These are phyloP conservation scores for Ornithoptera alexandrae DNA, from an alignment of 2,888 invertebrate genomes.

Conservation along the genomic window DNA sequence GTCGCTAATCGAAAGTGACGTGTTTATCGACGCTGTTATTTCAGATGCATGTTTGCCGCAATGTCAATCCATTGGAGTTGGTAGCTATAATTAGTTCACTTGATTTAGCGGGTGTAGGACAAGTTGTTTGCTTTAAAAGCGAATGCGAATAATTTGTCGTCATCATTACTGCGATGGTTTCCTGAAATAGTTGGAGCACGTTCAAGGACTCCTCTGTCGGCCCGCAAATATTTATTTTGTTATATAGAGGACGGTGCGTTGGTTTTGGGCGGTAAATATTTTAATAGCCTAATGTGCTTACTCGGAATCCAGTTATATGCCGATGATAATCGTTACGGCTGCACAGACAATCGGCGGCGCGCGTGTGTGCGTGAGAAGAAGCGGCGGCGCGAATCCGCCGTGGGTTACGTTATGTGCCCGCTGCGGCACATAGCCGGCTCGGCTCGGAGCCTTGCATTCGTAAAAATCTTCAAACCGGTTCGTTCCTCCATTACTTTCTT, in stretches of 20 bases:
- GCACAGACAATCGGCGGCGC: constrained; percentile 40
- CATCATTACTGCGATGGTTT: constrained; percentile 33
- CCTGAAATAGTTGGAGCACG: constrained; percentile 57
- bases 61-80: constrained; percentile 54
- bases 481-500: constrained; percentile 80
- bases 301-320: constrained; percentile 39
- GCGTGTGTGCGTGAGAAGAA: constrained; percentile 62
- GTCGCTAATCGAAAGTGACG: constrained; percentile 42
- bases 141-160: constrained; percentile 8
- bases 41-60: constrained; percentile 48
- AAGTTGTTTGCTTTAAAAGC: constrained; percentile 51
- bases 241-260: constrained; percentile 36
- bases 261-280: constrained; percentile 26
- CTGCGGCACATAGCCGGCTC: constrained; percentile 67
- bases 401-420: constrained; percentile 70
- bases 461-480: constrained; percentile 80
- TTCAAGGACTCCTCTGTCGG: constrained; percentile 57
- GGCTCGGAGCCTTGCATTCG: constrained; percentile 77
- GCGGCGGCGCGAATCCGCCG: constrained; percentile 74
- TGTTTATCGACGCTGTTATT: constrained; percentile 56
- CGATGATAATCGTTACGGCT: constrained; percentile 58
- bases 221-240: constrained; percentile 56
- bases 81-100: constrained; percentile 42
- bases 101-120: constrained; percentile 48
- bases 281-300: constrained; percentile 25